Evolutionary conservation across 2,113 vertebrate species (phyloP), one percentile per base, ranked within the genome.

Genomic region (Mellivora capensis): DNA sequence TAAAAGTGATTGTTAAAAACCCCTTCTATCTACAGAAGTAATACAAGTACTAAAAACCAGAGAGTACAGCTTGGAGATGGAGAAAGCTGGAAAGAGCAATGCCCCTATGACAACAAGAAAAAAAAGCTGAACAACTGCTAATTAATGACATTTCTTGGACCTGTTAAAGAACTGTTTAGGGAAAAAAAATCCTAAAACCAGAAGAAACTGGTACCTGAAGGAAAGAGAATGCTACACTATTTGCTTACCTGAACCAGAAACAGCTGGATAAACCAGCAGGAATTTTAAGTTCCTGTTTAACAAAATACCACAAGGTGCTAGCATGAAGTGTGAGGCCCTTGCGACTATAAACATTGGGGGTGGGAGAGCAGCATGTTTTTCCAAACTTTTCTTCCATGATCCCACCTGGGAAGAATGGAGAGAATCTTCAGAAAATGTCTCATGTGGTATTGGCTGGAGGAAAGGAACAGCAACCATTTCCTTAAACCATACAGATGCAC

Each of bases 1-100:
- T 96, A 59, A 93, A 92, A 72, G 47, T 62, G 44, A n/a, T 59
- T 83, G 85, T 79, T 57, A 87, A 81, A 93, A 88, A 90, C 1
- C 20, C 25, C 52, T 57, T 2, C 47, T 95, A 79, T 92, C 90
- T 62, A 49, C 74, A 93, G 91, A 95, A 85, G 52, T 0, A 97
- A 67, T 14, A 61, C 25, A 7, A 89, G 21, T 76, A 49, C 74
- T 94, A 76, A 80, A 84, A 96, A 44, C 72, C 7, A 72, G 23
- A 89, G 20, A 49, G 25, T 8, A 31, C 34, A 79, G 9, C 47
- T 86, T 37, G 67, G 9, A 85, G 29, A 90, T 8, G 7, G 23
- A 90, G 17, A 69, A 74, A 64, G 29, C 2, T 31, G 21, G 23
- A 86, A 86, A 69, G 49, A 94, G 10, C 31, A 49, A 18, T 49